phyloP scores from a whole-genome alignment of 2,113 vertebrate species.

The Peucedramus taeniatus region DNA sequence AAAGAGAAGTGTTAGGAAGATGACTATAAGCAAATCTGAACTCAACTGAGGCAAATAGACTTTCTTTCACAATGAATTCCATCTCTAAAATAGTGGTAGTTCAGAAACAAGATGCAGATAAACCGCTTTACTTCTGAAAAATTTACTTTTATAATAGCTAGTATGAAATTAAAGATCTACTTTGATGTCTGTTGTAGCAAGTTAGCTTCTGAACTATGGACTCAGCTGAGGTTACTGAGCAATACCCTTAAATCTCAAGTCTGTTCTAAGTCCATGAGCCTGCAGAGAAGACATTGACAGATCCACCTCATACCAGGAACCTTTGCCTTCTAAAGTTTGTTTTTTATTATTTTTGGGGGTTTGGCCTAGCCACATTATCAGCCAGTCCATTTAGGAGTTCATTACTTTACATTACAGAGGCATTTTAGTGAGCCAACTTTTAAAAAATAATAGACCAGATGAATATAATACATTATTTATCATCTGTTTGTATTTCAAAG shows the following conservation, averaged over 20 bases:
- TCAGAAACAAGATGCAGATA: neutral
- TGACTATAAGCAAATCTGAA: neutral
- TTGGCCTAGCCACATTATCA: neutral
- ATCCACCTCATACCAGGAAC: neutral
- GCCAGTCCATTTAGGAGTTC: neutral
- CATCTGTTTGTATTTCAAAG: neutral
- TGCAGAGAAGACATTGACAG: neutral
- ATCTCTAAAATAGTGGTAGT: neutral
- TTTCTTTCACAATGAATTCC: neutral
- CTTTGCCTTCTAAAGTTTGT: neutral
- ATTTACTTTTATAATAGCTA: neutral
- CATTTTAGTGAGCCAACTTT: neutral
- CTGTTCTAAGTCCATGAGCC: neutral
- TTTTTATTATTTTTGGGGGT: neutral
- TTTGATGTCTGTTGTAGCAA: neutral
- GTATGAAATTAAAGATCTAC: neutral
- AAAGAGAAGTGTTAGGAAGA: neutral
- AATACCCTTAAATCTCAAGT: neutral
- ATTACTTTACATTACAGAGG: neutral
- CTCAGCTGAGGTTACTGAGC: neutral
- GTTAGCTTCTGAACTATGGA: neutral
- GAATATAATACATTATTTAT: neutral
- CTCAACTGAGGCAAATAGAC: neutral
- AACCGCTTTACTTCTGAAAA: neutral
- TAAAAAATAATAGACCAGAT: neutral